Conservation (phyloP, 2,797 vertebrate genomes). For the Acanthiza pusilla region DNA sequence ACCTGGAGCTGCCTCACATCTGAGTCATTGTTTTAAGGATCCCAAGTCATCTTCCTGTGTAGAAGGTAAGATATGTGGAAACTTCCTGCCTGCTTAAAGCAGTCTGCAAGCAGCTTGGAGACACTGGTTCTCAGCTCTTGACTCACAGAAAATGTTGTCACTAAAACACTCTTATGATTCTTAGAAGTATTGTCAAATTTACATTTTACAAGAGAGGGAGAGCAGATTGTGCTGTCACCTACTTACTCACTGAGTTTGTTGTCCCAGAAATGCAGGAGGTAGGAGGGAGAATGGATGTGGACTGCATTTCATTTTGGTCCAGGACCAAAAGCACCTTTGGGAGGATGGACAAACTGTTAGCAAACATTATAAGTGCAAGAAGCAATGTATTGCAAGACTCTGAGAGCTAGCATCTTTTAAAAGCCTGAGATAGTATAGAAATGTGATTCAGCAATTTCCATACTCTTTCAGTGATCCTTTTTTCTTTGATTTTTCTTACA, state of each 20-base stretch:
- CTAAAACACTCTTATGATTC: neutral
- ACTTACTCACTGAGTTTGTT: neutral
- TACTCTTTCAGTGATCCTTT: neutral
- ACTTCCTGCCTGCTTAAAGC: neutral
- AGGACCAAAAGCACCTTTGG: neutral
- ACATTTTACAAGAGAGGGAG: neutral
- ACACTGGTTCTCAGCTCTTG: neutral
- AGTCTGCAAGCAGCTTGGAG: neutral
- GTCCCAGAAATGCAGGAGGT: neutral
- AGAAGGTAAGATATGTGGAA: neutral
- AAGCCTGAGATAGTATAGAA: neutral
- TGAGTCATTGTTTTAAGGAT: neutral
- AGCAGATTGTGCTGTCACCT: neutral
- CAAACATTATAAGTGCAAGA: neutral
- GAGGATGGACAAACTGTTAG: neutral
- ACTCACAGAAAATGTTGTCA: neutral
- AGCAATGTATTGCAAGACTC: neutral
- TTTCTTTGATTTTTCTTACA: neutral
- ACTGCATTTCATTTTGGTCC: neutral
- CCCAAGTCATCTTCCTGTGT: neutral
- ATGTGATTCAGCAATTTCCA: neutral
- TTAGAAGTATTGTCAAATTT: neutral
- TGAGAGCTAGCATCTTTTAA: neutral
- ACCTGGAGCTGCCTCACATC: neutral
- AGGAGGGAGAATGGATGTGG: rapidly evolving